Conservation (phyloP, 2,888 invertebrate species). For the Apodemia mormo region DNA sequence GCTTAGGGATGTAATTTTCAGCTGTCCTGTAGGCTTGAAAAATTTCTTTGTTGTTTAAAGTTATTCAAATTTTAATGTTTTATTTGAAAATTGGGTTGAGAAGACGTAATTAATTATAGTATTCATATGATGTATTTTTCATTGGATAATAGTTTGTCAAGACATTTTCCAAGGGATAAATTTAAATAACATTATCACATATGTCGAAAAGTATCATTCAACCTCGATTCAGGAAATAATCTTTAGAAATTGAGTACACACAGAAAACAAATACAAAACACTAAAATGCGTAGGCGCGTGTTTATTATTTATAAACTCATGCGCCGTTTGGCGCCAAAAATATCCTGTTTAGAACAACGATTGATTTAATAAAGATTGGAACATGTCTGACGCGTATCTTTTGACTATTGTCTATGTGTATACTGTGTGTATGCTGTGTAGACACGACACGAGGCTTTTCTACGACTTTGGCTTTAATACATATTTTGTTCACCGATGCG, state of each 20-base stretch:
- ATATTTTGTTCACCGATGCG: neutral
- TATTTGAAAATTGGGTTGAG: too few species aligned
- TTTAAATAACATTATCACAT: too few species aligned
- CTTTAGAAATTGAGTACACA: neutral
- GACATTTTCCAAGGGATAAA: too few species aligned
- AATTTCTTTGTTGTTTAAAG: too few species aligned
- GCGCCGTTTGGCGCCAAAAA: constrained; percentile 26
- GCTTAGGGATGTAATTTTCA: too few species aligned
- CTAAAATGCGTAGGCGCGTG: constrained; percentile 30
- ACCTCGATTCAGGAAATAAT: too few species aligned
- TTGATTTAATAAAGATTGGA: constrained; percentile 12
- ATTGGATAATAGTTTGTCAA: too few species aligned
- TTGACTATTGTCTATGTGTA: neutral
- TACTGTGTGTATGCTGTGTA: neutral
- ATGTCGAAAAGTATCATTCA: too few species aligned
- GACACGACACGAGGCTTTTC: neutral
- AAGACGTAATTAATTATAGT: too few species aligned
- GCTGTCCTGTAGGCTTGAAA: too few species aligned
- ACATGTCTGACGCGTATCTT: neutral
- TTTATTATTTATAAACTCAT: constrained; percentile 38
- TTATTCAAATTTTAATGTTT: too few species aligned
- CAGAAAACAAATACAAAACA: constrained; percentile 23
- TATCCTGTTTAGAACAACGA: constrained; percentile 1
- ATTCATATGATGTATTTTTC: too few species aligned
- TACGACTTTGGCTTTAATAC: neutral